A percentile compares a stretch with the other conserved stretches of the same genome.
Evolutionary conservation across 1,140 invertebrate species (phyloP).

Genomic region (Druon quercuslanigerum): DNA sequence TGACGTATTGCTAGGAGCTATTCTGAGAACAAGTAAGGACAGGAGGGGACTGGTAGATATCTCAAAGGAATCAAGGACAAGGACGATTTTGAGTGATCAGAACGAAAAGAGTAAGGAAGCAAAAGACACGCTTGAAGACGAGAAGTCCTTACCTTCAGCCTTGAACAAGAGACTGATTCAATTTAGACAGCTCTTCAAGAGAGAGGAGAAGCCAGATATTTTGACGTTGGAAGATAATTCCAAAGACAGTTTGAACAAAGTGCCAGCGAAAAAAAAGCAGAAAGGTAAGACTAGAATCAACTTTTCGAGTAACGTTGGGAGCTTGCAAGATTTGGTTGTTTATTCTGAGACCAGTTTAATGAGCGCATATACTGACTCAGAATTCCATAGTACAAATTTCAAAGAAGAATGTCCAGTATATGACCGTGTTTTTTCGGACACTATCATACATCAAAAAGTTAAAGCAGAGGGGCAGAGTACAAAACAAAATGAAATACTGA

Average conservation of each 20-base stretch:
- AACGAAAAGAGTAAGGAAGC: not conserved
- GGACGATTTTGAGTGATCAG: slow-evolving; percentile 31
- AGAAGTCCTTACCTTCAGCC: slow-evolving; percentile 60
- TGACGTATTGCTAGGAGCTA: slow-evolving; percentile 76
- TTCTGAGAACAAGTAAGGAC: slow-evolving; percentile 70
- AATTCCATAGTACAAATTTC: slow-evolving; percentile 65
- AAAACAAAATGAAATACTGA: not conserved
- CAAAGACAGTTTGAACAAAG: slow-evolving; percentile 33
- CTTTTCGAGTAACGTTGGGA: slow-evolving; percentile 26
- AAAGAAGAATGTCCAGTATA: slow-evolving; percentile 33
- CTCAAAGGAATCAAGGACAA: slow-evolving; percentile 54
- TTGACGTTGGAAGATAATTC: not conserved
- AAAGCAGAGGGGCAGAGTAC: not conserved
- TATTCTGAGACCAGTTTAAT: slow-evolving; percentile 53
- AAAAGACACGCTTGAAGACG: slow-evolving; percentile 52
- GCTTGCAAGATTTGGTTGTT: slow-evolving; percentile 40
- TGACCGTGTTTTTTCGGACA: not conserved
- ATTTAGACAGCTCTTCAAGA: slow-evolving; percentile 67
- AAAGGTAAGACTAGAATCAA: not conserved
- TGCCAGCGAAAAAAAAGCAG: slow-evolving; percentile 23
- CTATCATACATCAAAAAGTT: not conserved
- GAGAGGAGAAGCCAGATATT: slow-evolving; percentile 54
- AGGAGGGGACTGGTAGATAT: slow-evolving; percentile 52
- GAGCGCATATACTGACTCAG: slow-evolving; percentile 56
- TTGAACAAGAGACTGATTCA: slow-evolving; percentile 66